phyloP scores from a whole-genome alignment of 2,797 vertebrate species.

The Dromococcyx pavoninus region DNA sequence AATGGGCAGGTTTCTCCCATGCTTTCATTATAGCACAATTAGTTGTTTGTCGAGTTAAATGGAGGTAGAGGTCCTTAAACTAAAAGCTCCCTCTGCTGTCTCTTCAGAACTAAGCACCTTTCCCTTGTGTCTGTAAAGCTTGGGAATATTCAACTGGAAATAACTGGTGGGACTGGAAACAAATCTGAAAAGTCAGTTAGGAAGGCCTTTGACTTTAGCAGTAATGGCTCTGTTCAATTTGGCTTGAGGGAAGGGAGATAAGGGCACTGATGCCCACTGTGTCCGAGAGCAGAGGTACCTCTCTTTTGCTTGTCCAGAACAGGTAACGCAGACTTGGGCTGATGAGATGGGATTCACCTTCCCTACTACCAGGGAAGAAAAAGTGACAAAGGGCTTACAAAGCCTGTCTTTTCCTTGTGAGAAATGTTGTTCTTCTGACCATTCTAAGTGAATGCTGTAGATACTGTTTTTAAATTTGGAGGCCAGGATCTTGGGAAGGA shows the following conservation, averaged over 20 bases:
- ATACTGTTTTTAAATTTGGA: neutral
- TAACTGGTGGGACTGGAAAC: neutral
- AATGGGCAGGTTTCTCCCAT: neutral
- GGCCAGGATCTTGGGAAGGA: neutral
- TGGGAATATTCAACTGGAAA: neutral
- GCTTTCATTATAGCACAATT: neutral
- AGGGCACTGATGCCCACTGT: too few relatives aligned
- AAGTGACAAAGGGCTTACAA: neutral
- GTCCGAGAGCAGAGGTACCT: neutral
- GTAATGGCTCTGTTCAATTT: neutral
- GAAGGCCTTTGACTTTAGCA: neutral
- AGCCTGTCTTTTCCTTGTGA: neutral
- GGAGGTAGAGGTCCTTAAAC: neutral
- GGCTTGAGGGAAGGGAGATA: neutral
- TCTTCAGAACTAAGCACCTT: neutral
- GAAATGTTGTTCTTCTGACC: neutral
- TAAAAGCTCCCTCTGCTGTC: constrained; percentile 52
- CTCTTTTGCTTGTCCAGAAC: neutral
- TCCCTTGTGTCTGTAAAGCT: neutral
- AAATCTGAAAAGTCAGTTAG: neutral
- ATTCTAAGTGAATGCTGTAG: neutral
- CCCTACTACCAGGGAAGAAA: neutral
- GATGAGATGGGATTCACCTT: neutral
- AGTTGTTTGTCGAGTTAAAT: neutral
- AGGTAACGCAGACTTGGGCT: neutral